phyloP scores from a whole-genome alignment of 2,797 vertebrate species.

The Xenops minutus region DNA sequence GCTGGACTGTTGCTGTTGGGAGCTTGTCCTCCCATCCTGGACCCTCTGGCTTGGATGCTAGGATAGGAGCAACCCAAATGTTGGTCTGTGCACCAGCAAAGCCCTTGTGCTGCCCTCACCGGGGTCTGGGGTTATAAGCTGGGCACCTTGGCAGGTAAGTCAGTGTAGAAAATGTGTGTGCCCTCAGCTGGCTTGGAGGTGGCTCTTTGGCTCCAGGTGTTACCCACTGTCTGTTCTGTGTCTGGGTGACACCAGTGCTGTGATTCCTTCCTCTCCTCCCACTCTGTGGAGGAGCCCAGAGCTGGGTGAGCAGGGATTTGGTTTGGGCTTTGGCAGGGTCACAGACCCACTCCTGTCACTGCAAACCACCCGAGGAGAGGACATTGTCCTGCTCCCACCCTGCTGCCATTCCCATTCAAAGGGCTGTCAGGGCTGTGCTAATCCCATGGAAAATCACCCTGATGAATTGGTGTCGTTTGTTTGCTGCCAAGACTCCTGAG shows the following conservation, averaged over 20 bases:
- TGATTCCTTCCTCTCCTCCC: background rate
- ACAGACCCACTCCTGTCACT: background rate
- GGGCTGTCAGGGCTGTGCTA: background rate
- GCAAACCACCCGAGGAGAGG: background rate
- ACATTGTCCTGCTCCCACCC: background rate
- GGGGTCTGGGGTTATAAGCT: background rate
- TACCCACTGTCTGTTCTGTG: background rate
- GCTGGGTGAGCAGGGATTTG: background rate
- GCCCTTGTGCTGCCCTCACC: background rate
- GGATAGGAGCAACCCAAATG: background rate
- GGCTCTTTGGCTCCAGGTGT: background rate
- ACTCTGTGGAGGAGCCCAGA: background rate
- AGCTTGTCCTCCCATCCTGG: background rate
- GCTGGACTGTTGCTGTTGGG: background rate
- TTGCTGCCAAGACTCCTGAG: background rate
- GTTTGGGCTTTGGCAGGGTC: background rate
- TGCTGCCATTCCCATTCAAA: background rate
- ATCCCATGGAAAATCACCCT: background rate
- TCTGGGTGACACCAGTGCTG: background rate
- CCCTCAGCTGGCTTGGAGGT: background rate
- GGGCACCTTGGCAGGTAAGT: background rate
- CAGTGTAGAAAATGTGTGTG: background rate
- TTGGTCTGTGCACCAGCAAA: background rate
- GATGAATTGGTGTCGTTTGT: rapidly evolving
- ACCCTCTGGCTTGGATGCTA: background rate